Evolutionary conservation across 2,797 vertebrate species (phyloP).

Genomic region (Lacerta agilis): DNA sequence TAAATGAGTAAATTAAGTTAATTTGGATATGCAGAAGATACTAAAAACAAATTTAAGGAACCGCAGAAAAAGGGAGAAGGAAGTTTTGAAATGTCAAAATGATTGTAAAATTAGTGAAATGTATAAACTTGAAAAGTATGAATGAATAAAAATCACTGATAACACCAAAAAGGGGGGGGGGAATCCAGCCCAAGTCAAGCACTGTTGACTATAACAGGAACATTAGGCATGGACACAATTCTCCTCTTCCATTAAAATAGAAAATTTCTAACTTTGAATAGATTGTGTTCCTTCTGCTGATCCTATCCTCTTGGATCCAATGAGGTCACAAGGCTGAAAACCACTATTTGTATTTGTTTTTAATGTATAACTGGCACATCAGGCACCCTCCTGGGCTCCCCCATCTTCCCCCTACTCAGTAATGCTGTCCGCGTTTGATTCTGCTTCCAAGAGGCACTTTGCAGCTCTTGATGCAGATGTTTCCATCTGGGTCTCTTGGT

Average conservation of each 20-base stretch:
- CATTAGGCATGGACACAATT: background rate
- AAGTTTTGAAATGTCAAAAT: too few relatives aligned
- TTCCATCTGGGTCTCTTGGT: slow-evolving; percentile 68
- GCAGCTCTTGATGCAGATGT: slow-evolving; percentile 57
- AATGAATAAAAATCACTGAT: too few relatives aligned
- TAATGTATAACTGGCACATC: background rate
- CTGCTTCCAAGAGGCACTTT: slow-evolving; percentile 62
- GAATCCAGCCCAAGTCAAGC: background rate
- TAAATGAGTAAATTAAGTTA: too few relatives aligned
- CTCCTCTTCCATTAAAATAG: background rate
- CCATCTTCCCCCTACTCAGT: slow-evolving; percentile 47
- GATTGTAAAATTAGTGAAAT: too few relatives aligned
- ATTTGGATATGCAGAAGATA: too few relatives aligned
- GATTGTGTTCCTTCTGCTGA: background rate
- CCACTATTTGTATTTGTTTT: slow-evolving; percentile 6
- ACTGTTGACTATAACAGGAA: background rate
- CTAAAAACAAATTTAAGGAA: too few relatives aligned
- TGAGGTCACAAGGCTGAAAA: slow-evolving; percentile 15
- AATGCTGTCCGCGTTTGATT: slow-evolving; percentile 53
- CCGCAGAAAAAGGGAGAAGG: too few relatives aligned
- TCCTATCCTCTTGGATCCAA: background rate
- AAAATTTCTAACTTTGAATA: background rate
- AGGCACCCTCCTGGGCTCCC: background rate
- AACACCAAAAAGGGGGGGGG: too few relatives aligned
- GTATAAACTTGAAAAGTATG: too few relatives aligned